Percentiles rank a stretch among this genome's conserved stretches.
Conservation (phyloP, 2,888 invertebrate genomes). For the Mythimna lalbum region DNA sequence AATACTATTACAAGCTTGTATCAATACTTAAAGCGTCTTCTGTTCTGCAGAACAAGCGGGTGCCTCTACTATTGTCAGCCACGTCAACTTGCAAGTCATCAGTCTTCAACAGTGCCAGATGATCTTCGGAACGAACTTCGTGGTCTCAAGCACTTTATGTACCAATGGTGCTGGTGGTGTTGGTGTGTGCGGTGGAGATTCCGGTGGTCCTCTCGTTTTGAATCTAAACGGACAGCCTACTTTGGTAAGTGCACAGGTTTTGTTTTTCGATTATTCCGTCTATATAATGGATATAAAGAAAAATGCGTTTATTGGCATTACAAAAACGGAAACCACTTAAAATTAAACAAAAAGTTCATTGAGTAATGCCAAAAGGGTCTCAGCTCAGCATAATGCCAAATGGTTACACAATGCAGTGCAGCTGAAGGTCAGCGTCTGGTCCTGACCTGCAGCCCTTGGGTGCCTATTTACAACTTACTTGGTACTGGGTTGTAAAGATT, state of each 20-base stretch:
- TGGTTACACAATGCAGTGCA: no score
- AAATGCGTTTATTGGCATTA: no score
- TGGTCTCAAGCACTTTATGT: conserved; percentile 71
- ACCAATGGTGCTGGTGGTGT: conserved; percentile 75
- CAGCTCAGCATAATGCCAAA: no score
- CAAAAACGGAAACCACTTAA: no score
- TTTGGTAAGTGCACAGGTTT: conserved; percentile 17
- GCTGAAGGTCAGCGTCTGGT: no score
- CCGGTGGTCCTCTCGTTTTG: conserved; percentile 75
- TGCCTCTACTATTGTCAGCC: conserved; percentile 68
- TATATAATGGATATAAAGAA: no score
- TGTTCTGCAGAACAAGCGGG: conserved; percentile 66
- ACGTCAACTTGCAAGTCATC: conserved; percentile 74
- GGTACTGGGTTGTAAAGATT: no score
- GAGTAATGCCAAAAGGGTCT: no score
- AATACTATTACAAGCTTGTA: background rate
- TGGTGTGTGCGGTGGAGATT: conserved; percentile 78
- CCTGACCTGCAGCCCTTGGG: no score
- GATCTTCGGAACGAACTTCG: conserved; percentile 63
- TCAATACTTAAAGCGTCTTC: background rate
- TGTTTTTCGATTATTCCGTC: no score
- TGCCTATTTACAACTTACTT: no score
- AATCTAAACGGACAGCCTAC: conserved; percentile 54
- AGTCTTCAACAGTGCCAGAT: conserved; percentile 66
- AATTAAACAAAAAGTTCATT: no score